Percentiles rank a stretch among this genome's conserved stretches.
These are phyloP conservation scores for Leptopilina myrica DNA, from an alignment of 2,888 invertebrate species.

Conservation along the genomic window DNA sequence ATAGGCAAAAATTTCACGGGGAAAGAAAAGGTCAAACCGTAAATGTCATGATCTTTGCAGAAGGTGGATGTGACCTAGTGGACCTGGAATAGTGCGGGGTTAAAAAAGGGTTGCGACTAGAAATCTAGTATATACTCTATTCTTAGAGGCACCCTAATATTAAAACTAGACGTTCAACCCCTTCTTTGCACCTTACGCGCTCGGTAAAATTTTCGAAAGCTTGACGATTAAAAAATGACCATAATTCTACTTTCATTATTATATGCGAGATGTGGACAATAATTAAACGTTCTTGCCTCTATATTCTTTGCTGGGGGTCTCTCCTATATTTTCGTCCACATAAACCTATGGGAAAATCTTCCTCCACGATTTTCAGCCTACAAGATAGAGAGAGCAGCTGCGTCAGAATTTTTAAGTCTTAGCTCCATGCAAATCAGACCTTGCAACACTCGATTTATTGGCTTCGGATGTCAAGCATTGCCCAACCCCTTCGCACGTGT, in stretches of 20 bases:
- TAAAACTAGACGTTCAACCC: conserved; percentile 56
- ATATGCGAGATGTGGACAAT: conserved; percentile 40
- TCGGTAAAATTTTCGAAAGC: conserved; percentile 39
- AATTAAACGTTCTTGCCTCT: conserved; percentile 48
- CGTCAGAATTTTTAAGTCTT: conserved; percentile 59
- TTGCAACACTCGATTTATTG: conserved; percentile 65
- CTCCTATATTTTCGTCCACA: conserved; percentile 55
- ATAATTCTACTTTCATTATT: neutral
- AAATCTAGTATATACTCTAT: conserved; percentile 31
- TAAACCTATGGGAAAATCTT: conserved; percentile 67
- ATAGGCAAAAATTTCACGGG: neutral
- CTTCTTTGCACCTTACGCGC: conserved; percentile 68
- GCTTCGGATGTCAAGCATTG: conserved; percentile 60
- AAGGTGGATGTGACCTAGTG: conserved; percentile 29
- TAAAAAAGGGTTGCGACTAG: conserved; percentile 31
- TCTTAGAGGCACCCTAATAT: conserved; percentile 46
- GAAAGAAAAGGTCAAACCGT: conserved; percentile 13
- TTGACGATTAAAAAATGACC: conserved; percentile 8
- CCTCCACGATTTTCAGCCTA: conserved; percentile 59
- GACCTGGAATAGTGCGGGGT: conserved; percentile 23
- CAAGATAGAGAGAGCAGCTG: conserved; percentile 56
- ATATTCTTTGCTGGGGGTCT: conserved; percentile 70
- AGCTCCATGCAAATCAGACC: conserved; percentile 73
- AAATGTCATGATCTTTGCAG: conserved; percentile 1
- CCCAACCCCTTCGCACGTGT: conserved; percentile 38